Base-by-base conservation (phyloP, 2,888 invertebrate genomes). In the Xylota sylvarum region DNA sequence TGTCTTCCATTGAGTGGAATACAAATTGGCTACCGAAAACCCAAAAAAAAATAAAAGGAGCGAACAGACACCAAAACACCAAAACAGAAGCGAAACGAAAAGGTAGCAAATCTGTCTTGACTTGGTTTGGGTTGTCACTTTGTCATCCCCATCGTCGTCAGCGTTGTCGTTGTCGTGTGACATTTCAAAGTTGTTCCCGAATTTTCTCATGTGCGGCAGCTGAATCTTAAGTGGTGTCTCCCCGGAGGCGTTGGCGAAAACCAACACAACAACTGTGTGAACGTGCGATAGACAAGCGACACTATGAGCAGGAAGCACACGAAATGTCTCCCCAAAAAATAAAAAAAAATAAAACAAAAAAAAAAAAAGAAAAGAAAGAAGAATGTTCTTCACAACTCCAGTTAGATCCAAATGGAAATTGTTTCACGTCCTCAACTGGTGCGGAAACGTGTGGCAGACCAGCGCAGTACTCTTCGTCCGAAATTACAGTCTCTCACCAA, bases 21-120 rank as follows among this genome's bases (percentile, higher is more conserved):
- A 82, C 86, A 86, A 86, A 86, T 86, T 86, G 86, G 86, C 77
- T 77, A 69, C 86, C 82, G 77, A 85, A 85, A 67, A 9, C 9
- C 35, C 50, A 67, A 60, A 37, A 62, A 46, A 50, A 58, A 60
- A 48, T 60, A 48, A 30, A 50, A 46, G 37, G 4, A 46, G 48
- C 30, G 27, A 58, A 64, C 46, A 27, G 14, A 10, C 27, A 6
- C 37, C 37, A 37, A 17, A 65, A 48, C 17, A 52, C 56, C 23
- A 37, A 58, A 72, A 73, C 74, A 73, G 60, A 60, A 73, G 52
- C 67, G 19, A 65, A 67, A 58, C 67, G 60, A 65, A 56, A 62
- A 60, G 73, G 73, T 69, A 84, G 56, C 83, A 74, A 69, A 84
- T 74, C 79, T 74, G 84, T 84, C 69, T 70, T 62, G 65, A 85